Percentiles rank a stretch among this genome's conserved stretches.
phyloP scores from a whole-genome alignment of 2,797 vertebrate species.

The Lepilemur septentrionalis region DNA sequence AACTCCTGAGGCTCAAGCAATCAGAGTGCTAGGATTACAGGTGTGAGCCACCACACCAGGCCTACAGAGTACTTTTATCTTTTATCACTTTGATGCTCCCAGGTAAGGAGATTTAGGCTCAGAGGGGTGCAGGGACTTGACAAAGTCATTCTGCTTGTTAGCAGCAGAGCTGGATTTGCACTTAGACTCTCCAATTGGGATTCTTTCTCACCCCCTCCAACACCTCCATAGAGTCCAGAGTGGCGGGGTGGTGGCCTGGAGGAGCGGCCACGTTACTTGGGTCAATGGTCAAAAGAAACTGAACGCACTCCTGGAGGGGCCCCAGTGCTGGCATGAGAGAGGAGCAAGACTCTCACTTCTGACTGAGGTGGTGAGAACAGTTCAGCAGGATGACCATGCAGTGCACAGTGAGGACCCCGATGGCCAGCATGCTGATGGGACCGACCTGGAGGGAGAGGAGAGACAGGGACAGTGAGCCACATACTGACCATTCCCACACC shows the following conservation, averaged over 20 bases:
- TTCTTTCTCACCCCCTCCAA: background rate
- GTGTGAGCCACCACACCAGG: no score
- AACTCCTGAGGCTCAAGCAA: no score
- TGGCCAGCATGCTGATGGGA: conserved; percentile 87
- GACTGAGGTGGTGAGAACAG: conserved; percentile 88
- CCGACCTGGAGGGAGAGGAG: conserved; percentile 84
- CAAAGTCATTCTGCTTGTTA: background rate
- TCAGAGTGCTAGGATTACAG: no score
- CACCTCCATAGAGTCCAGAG: background rate
- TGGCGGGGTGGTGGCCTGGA: background rate
- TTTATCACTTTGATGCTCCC: background rate
- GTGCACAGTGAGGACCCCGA: conserved; percentile 88
- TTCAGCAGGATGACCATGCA: conserved; percentile 89
- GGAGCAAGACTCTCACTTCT: conserved; percentile 83
- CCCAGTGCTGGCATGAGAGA: background rate
- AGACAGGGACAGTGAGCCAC: background rate
- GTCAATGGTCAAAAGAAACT: background rate
- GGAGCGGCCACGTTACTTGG: background rate
- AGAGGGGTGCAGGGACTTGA: background rate
- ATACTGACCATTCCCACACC: no score
- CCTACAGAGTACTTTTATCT: background rate
- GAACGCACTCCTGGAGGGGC: no score
- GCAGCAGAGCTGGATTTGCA: background rate
- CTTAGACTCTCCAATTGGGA: background rate
- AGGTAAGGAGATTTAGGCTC: background rate